Percentiles rank a stretch among this genome's conserved stretches.
Conservation (phyloP, 2,113 vertebrate genomes). For the Microcebus ravelobensis region DNA sequence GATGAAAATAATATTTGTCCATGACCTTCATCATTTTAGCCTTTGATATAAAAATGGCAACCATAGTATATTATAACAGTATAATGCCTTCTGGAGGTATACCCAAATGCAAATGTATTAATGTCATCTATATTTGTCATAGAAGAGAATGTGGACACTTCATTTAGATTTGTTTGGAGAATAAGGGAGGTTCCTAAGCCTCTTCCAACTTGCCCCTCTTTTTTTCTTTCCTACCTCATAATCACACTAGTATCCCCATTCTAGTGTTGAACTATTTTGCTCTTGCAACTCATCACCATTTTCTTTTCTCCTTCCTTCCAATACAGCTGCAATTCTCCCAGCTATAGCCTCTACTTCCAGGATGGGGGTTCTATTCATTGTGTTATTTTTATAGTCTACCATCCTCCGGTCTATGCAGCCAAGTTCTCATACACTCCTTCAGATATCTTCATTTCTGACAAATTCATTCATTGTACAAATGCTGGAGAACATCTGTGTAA, state of each 20-base stretch:
- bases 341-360: not conserved
- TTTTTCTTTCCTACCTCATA: not conserved
- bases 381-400: not conserved
- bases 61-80: not conserved
- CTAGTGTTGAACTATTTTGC: not conserved
- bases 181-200: not conserved
- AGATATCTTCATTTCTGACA: not conserved
- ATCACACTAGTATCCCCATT: not conserved
- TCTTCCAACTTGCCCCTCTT: not conserved
- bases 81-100: not conserved
- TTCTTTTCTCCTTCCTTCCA: not conserved
- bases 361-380: not conserved
- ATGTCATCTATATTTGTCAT: not conserved
- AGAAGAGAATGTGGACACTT: not conserved
- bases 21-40: not conserved
- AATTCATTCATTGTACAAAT: not conserved
- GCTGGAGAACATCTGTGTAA: not conserved
- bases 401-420: not conserved
- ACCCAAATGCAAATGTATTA: not conserved
- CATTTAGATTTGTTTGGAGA: not conserved
- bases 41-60: not conserved
- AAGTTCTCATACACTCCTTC: not conserved
- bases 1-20: not conserved
- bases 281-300: not conserved
- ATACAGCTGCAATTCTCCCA: not conserved